Conservation (phyloP, 2,113 vertebrate genomes). For the Protobothrops flavoviridis region DNA sequence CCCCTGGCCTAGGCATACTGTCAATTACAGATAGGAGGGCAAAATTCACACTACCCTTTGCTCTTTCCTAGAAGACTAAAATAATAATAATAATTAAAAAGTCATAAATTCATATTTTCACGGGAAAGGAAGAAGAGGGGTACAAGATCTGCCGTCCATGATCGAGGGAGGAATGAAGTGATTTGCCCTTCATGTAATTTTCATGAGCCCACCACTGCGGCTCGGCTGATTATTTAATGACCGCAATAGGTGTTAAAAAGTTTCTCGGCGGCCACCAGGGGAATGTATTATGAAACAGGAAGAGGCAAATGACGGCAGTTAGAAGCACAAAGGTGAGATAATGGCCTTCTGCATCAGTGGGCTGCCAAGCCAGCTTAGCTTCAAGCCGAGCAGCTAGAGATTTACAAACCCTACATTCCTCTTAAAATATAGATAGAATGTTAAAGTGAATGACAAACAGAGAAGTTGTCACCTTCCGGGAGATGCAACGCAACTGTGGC, state of each 20-base stretch:
- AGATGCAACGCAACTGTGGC: slow-evolving; percentile 51
- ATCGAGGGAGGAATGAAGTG: background rate
- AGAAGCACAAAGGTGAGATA: slow-evolving; percentile 86
- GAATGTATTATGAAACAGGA: slow-evolving; percentile 81
- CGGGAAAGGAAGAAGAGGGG: rapidly evolving
- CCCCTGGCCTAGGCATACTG: background rate
- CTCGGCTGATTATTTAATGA: slow-evolving; percentile 62
- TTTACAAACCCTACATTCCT: slow-evolving; percentile 64
- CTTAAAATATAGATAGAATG: slow-evolving; percentile 74
- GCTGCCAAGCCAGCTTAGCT: slow-evolving; percentile 78
- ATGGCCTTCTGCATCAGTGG: slow-evolving; percentile 83
- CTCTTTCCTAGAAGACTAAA: background rate
- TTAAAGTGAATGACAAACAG: slow-evolving; percentile 72
- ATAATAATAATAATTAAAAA: background rate
- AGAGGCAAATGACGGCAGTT: slow-evolving; percentile 75
- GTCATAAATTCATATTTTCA: background rate
- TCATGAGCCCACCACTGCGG: slow-evolving; percentile 67
- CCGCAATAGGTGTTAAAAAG: slow-evolving; percentile 80
- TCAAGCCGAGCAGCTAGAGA: slow-evolving; percentile 73
- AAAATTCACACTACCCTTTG: too few species aligned
- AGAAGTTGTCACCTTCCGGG: slow-evolving; percentile 64
- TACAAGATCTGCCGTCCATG: background rate
- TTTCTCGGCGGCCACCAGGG: slow-evolving; percentile 71
- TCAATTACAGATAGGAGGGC: background rate
- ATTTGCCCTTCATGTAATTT: slow-evolving; percentile 66